Base-by-base conservation (phyloP, 2,888 invertebrate genomes). In the Synanthedon myopaeformis region DNA sequence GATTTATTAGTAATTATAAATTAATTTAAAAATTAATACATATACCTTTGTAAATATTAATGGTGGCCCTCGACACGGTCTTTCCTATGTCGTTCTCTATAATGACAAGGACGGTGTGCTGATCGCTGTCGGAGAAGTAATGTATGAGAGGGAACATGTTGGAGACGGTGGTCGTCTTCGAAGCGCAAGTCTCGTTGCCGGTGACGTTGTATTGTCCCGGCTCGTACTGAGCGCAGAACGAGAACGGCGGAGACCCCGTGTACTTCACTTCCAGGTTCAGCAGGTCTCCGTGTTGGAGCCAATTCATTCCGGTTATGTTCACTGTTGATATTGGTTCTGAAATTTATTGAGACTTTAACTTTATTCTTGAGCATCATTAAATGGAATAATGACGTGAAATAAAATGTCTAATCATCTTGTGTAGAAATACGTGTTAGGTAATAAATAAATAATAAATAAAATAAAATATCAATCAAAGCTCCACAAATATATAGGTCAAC, bases 41-140 rank as follows among this genome's bases (percentile, higher is more conserved):
- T 74, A 74, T 79, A 95, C 96, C 94, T 91, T 95, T 92, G 76
- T 95, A 96, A 70, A 96, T 92, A 71, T 93, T 94, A 49, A 96
- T 91, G 11, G 92, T 92, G 12, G 94, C 89, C 54, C 92, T 91
- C 56, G 91, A 91, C 4, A 93, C 89, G 49, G 87, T 85, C 63
- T 89, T 91, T 3, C 91, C 91, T 10, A 96, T 89, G 58, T 94
- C 92, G 79, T 96, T 96, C 56, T 90, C 89, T 23, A 96, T 88
- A 45, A 96, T 90, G 51, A 95, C 91, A 12, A 96, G 78, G n/a
- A 95, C 90, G 0, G 95, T 94, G 68, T 94, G 92, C 56, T 90
- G 90, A 42, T 91, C 90, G n/a, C 91, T 88, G 49, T 90, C 90
- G 2, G 90, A 80, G 65, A 95, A 93, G 67, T 93, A 95, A 61